Conservation (phyloP, 2,888 invertebrate species). For the Drosophila prostipennis region DNA sequence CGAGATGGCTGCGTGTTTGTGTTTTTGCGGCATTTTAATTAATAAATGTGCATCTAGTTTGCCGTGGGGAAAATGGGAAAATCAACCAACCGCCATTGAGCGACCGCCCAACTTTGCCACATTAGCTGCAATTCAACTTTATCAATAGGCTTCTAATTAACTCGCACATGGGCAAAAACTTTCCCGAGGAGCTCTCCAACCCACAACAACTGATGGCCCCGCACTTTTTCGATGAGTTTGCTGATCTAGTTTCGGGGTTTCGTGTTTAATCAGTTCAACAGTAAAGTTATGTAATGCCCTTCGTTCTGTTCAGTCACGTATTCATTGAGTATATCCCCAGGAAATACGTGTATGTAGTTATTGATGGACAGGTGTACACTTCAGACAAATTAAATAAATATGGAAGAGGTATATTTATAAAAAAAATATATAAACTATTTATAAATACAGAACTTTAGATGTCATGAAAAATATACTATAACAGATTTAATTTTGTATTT, state of each 20-base stretch:
- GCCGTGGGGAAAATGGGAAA: slow-evolving; percentile 18
- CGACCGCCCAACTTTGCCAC: slow-evolving; percentile 28
- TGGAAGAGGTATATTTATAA: too few relatives aligned
- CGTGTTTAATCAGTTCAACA: slow-evolving; percentile 59
- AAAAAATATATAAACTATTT: too few relatives aligned
- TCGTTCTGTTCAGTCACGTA: slow-evolving; percentile 55
- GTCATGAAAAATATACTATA: too few relatives aligned
- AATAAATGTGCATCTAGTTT: slow-evolving; percentile 56
- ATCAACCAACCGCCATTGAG: slow-evolving; percentile 12
- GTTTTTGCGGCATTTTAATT: slow-evolving; percentile 74
- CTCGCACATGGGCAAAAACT: slow-evolving; percentile 40
- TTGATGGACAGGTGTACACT: neutral
- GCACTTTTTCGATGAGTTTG: slow-evolving; percentile 52
- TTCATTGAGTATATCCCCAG: slow-evolving; percentile 3
- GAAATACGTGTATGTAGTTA: neutral
- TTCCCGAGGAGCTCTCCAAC: neutral
- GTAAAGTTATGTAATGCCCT: slow-evolving; percentile 25
- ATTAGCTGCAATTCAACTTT: slow-evolving; percentile 64
- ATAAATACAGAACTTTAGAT: too few relatives aligned
- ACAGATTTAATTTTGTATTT: too few relatives aligned
- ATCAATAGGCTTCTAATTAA: slow-evolving; percentile 76
- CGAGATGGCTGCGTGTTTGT: slow-evolving; percentile 29
- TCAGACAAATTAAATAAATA: too few relatives aligned
- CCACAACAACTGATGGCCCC: slow-evolving; percentile 5
- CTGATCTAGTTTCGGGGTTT: slow-evolving; percentile 56